phyloP scores from a whole-genome alignment of 2,113 vertebrate species.

The Mobula hypostoma region DNA sequence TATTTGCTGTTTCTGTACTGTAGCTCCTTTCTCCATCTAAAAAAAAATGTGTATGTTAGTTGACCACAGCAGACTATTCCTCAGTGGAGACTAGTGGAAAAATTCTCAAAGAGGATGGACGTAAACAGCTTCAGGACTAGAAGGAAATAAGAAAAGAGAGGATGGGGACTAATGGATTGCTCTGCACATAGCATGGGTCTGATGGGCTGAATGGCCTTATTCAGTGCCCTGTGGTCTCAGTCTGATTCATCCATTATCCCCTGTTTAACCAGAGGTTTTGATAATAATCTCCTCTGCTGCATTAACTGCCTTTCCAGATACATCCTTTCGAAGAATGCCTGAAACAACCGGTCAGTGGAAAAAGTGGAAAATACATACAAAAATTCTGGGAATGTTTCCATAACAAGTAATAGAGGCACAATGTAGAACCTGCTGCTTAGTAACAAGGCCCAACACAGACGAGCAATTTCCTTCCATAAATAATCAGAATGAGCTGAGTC shows the following conservation, averaged over 20 bases:
- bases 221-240: not conserved
- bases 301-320: not conserved
- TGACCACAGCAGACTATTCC: too few species aligned
- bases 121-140: too few species aligned
- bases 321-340: not conserved
- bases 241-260: constrained; percentile 3
- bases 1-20: too few species aligned
- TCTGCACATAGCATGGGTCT: too few species aligned
- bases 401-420: not conserved
- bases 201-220: too few species aligned
- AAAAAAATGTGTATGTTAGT: too few species aligned
- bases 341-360: not conserved
- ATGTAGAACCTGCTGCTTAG: not conserved
- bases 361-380: not conserved
- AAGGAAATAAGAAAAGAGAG: too few species aligned
- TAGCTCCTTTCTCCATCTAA: too few species aligned
- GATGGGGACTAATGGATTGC: too few species aligned
- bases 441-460: not conserved
- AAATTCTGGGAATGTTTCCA: not conserved
- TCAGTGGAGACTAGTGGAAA: too few species aligned
- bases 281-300: not conserved
- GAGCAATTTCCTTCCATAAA: not conserved
- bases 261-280: not conserved
- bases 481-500: not conserved
- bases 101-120: too few species aligned